Evolutionary conservation across 35 echinoderm and acorn worm species (phyloP), one percentile per base, ranked within the genome.

Genomic region (Lytechinus variegatus): DNA sequence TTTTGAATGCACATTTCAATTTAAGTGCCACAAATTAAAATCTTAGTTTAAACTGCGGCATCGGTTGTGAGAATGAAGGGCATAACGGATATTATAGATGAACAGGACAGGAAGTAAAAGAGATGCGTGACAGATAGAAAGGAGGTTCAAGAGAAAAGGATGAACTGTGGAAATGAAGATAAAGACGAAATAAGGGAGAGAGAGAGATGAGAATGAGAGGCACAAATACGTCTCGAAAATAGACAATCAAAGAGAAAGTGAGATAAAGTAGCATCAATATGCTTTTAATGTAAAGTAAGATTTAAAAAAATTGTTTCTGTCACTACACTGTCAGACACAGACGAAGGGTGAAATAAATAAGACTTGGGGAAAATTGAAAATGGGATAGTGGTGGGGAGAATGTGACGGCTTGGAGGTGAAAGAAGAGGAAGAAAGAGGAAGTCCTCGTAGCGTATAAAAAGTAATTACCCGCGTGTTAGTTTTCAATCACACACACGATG

Each of bases 401-500:
- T 1, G 60, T 4, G 14, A 16, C 11, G 5, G 14, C 4, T 24
- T 19, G 14, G 66, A 79, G 66, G 19, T 7, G 57, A 16, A 79
- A 5, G 66, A 79, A 7, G 66, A 2, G 66, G 66, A 24, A 79
- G 66, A 79, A 79, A 79, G 66, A 21, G 66, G 66, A 79, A 79
- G 66, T 79, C 66, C 66, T 79, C 66, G 24, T 7, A 79, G 66
- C 66, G 66, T 19, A 79, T 79, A n/a, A 79, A 79, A 79, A 79
- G 66, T 79, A 79, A 79, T 79, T 79, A 79, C 66, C n/a, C 66
- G n/a, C 66, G 66, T 79, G 66, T 79, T 79, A 79, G 66, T 79
- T 79, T 79, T 79, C 66, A 79, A 79, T 79, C 66, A 79, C 19
- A 79, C 66, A 79, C 66, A 79, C 66, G 66, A 79, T 21, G 66